Evolutionary conservation across 1,140 invertebrate species (phyloP).

Genomic region (Nephila pilipes): DNA sequence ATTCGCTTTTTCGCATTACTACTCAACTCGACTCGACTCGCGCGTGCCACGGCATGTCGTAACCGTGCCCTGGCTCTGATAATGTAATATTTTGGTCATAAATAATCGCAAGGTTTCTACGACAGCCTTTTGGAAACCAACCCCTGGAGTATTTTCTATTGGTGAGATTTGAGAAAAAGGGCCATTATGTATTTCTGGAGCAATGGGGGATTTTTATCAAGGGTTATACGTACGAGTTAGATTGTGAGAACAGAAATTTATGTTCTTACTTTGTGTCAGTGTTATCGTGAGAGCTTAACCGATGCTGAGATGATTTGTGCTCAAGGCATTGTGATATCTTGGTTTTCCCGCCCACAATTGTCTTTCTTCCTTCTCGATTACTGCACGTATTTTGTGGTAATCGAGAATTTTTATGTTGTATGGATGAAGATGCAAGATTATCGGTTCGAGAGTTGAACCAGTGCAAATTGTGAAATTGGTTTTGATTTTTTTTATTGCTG

Average conservation of each 20-base stretch:
- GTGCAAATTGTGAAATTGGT: too few species aligned
- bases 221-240: not conserved
- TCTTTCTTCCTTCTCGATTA: not conserved
- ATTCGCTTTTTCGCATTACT: conserved; percentile 26
- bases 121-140: not conserved
- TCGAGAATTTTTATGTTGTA: not conserved
- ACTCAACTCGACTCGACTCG: not conserved
- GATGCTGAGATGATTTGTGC: conserved; percentile 15
- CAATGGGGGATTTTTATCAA: not conserved
- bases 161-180: not conserved
- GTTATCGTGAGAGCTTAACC: not conserved
- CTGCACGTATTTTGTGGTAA: not conserved
- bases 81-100: conserved; percentile 53
- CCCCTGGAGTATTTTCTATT: not conserved
- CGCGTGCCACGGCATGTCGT: not conserved
- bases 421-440: not conserved
- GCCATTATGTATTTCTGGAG: not conserved
- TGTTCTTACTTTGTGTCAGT: not conserved
- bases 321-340: not conserved
- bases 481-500: too few species aligned
- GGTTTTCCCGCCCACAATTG: not conserved
- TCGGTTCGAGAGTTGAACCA: too few species aligned
- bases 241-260: not conserved
- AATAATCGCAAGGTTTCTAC: not conserved
- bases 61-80: not conserved